Evolutionary conservation across 2,113 vertebrate genomes (phyloP), one percentile per base, ranked within the genome.

Genomic region (Onychostruthus taczanowskii): DNA sequence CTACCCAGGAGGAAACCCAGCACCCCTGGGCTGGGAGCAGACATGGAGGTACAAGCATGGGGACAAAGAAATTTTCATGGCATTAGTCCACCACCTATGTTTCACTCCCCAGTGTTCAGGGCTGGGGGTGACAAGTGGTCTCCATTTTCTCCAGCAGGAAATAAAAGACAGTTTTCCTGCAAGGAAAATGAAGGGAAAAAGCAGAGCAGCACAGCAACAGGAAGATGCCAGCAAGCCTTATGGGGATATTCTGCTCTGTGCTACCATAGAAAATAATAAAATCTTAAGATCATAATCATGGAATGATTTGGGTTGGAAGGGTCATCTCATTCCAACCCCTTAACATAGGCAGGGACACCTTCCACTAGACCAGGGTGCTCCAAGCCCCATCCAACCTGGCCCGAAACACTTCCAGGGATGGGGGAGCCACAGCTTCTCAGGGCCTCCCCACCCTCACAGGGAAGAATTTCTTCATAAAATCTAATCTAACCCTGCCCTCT

Each of bases 31-130:
- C 10, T 74, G 43, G 63, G 55, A 80, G 43, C 2, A 3, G 35
- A 47, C 1, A 2, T 20, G 64, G 63, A 77, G 49, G 49, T 1
- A 0, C 0, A 7, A 76, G 70, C 43, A 67, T 2, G 33, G 27
- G 52, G 22, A 89, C 43, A 52, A 77, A 55, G 33, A 21, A 18
- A 26, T 62, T 86, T 66, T 37, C 55, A 62, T 30, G 70, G 49
- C 24, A 13, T 76, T 39, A 8, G 30, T 50, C 43, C 49, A 85
- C 21, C 24, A 41, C 9, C 31, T 58, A 1, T 46, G 10, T 49
- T 61, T 35, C 27, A 64, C 6, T 62, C 39, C 24, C 13, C 41
- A 7, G 27, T 27, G 44, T 35, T 67, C 56, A 64, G 46, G 24
- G 17, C 17, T 87, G 74, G 52, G 35, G 24, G 20, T 87, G 49